Evolutionary conservation across 2,797 vertebrate species (phyloP).

Genomic region (Parotocinclus haroldoi): DNA sequence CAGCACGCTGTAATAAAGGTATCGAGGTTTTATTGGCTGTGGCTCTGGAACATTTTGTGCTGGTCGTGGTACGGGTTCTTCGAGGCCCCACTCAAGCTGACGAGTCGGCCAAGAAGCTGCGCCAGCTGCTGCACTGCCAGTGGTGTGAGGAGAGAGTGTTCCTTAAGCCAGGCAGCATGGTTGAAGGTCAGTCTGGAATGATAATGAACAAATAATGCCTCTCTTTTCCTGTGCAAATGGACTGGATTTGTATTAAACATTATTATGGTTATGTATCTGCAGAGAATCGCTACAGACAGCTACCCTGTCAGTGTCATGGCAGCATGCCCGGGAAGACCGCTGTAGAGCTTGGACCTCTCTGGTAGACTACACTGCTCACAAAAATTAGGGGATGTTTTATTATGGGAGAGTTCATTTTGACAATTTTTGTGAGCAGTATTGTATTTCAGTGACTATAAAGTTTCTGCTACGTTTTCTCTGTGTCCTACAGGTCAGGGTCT

Average conservation of each 20-base stretch:
- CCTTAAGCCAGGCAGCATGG: conserved; percentile 85
- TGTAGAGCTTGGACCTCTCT: conserved; percentile 88
- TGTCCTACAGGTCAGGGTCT: conserved; percentile 78
- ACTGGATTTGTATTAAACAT: neutral
- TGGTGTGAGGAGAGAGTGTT: conserved; percentile 97
- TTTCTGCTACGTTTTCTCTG: neutral
- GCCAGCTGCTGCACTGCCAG: conserved; percentile 90
- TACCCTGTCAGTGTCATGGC: conserved; percentile 89
- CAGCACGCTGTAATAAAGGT: conserved; percentile 96
- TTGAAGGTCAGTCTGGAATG: conserved; percentile 78
- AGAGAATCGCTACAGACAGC: conserved; percentile 82
- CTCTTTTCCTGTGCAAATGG: neutral
- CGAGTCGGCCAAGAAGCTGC: conserved; percentile 80
- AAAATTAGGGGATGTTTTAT: no score
- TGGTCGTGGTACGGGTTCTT: conserved; percentile 89
- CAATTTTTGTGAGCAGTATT: no score
- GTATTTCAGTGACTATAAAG: neutral
- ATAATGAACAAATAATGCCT: neutral
- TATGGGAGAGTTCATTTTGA: no score
- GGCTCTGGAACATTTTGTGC: conserved; percentile 91
- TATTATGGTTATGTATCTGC: conserved; percentile 12
- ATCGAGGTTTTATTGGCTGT: conserved; percentile 90
- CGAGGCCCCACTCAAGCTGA: conserved; percentile 87
- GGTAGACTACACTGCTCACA: conserved; percentile 71
- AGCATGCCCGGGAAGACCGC: conserved; percentile 94